These are phyloP conservation scores for Aurelia sp. DNA, from an alignment of 30 jellyfish, hydroid and myxozoan species.

Conservation along the genomic window DNA sequence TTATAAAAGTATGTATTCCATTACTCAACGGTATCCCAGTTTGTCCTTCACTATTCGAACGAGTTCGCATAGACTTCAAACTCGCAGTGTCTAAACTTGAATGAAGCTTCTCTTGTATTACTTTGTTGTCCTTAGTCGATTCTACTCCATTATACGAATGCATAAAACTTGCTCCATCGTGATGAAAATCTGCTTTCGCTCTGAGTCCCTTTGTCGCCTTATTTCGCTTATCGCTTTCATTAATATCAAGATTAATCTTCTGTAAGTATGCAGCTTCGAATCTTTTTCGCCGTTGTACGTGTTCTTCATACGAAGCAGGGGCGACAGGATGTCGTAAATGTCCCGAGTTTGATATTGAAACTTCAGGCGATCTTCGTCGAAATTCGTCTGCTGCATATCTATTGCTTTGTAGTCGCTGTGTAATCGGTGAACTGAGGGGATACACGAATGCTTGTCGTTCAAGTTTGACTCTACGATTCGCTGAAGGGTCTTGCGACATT, in stretches of 20 bases:
- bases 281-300: slow-evolving; percentile 83
- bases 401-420: slow-evolving; percentile 46
- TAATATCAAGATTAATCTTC: slow-evolving; percentile 39
- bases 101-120: slow-evolving; percentile 4
- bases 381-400: slow-evolving; percentile 39
- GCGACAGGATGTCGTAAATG: slow-evolving; percentile 89
- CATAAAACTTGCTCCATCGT: slow-evolving; percentile 6
- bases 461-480: background rate
- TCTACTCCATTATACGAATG: slow-evolving; percentile 44
- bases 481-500: background rate
- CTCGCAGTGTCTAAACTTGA: slow-evolving; percentile 53
- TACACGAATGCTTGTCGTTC: slow-evolving; percentile 41
- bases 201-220: background rate
- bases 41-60: slow-evolving; percentile 37
- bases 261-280: slow-evolving; percentile 57
- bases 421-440: slow-evolving; percentile 13
- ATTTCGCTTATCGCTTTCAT: background rate
- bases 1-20: slow-evolving; percentile 56
- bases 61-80: slow-evolving; percentile 20
- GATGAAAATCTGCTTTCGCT: background rate
- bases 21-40: slow-evolving; percentile 48
- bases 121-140: background rate
- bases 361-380: slow-evolving; percentile 68
- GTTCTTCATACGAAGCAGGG: slow-evolving; percentile 90
- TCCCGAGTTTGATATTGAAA: slow-evolving; percentile 51